Evolutionary conservation across 2,113 vertebrate genomes (phyloP).

Genomic region (Empidonax traillii): DNA sequence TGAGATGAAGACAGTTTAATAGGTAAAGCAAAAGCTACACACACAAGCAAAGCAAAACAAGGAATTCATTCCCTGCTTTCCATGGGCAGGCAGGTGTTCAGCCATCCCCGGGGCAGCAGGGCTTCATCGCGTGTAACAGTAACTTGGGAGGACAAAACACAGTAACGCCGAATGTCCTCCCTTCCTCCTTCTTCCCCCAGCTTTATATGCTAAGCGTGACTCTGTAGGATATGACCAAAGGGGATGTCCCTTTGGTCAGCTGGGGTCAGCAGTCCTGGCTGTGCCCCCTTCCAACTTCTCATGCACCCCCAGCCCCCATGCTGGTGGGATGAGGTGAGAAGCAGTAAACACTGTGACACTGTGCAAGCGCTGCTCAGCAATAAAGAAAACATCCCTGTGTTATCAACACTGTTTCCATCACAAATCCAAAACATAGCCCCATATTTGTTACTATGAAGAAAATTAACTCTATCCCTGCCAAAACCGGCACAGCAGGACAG

Average conservation of each 20-base stretch:
- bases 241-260: background rate
- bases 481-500: background rate
- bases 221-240: background rate
- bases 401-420: background rate
- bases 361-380: background rate
- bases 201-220: background rate
- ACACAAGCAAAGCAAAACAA: background rate
- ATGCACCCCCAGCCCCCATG: background rate
- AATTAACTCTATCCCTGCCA: background rate
- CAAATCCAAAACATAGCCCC: background rate
- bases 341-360: background rate
- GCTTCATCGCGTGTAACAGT: fast-evolving
- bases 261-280: background rate
- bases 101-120: background rate
- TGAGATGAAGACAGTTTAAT: background rate
- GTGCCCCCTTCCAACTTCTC: background rate
- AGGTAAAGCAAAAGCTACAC: background rate
- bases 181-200: background rate
- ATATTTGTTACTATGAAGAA: background rate
- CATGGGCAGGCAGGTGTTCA: background rate
- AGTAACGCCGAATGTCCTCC: background rate
- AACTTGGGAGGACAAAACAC: background rate
- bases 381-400: background rate
- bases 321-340: background rate
- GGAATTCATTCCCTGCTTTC: background rate